Percentiles rank a stretch among this genome's conserved stretches.
Evolutionary conservation across 2,113 vertebrate species (phyloP).

Genomic region (Phyllopteryx taeniolatus): DNA sequence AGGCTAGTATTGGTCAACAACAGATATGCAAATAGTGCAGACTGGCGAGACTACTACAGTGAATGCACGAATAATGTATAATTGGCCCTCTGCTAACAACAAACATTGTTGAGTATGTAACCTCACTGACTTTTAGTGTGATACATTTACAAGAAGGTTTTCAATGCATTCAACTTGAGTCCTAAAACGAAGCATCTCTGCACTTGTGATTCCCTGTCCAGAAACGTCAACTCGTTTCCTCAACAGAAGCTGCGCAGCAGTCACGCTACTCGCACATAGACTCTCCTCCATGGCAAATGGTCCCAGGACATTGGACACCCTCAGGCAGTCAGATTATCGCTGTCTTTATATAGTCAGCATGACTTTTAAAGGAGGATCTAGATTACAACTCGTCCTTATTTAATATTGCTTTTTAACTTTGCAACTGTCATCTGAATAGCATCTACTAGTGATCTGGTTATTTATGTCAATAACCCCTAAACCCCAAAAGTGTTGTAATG

Average conservation of each 20-base stretch:
- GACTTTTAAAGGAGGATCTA: background rate
- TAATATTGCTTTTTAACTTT: background rate
- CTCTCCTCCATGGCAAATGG: slow-evolving; percentile 1
- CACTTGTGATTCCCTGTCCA: slow-evolving; percentile 26
- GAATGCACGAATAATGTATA: too few species aligned
- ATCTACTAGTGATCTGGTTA: slow-evolving; percentile 4
- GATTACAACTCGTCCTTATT: background rate
- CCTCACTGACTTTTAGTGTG: background rate
- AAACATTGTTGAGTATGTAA: background rate
- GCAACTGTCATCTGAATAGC: background rate
- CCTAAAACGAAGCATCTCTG: background rate
- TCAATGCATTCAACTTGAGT: background rate
- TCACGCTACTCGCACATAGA: slow-evolving; percentile 29
- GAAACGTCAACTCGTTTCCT: slow-evolving; percentile 12
- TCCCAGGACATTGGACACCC: slow-evolving; percentile 21
- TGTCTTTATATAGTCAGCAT: background rate
- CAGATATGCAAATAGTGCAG: too few species aligned
- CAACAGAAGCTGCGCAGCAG: slow-evolving; percentile 8
- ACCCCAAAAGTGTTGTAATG: background rate
- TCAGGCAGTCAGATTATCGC: slow-evolving; percentile 6
- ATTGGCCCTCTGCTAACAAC: background rate
- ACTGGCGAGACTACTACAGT: too few species aligned
- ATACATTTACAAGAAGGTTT: background rate
- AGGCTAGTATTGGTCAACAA: too few species aligned
- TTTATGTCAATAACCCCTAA: background rate